phyloP scores from a whole-genome alignment of 2,888 invertebrate genomes.

The Leucoma salicis region DNA sequence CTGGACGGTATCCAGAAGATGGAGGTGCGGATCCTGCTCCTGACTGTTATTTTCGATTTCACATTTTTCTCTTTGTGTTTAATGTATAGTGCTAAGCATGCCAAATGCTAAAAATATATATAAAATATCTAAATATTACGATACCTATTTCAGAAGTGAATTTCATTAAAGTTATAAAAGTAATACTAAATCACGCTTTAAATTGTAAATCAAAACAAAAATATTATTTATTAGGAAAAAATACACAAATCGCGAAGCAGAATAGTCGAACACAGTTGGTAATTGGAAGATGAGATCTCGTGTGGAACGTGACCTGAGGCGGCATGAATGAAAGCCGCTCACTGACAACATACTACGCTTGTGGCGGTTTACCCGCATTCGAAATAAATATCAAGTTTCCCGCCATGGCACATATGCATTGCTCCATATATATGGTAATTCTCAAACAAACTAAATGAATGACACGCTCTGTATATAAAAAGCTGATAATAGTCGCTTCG shows the following conservation, averaged over 20 bases:
- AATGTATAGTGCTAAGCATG: too few species aligned
- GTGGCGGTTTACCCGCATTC: slow-evolving; percentile 43
- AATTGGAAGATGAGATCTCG: slow-evolving; percentile 81
- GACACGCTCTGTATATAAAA: slow-evolving; percentile 39
- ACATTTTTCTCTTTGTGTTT: too few species aligned
- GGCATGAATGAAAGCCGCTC: slow-evolving; percentile 81
- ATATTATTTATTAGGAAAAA: slow-evolving; percentile 57
- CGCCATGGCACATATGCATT: slow-evolving; percentile 37
- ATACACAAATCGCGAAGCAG: slow-evolving; percentile 59
- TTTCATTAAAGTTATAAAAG: too few species aligned
- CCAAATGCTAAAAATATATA: too few species aligned
- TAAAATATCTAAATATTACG: too few species aligned
- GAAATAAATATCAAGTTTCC: slow-evolving; percentile 40
- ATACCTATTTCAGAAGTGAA: too few species aligned
- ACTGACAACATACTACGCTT: slow-evolving; percentile 64
- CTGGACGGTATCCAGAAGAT: too few species aligned
- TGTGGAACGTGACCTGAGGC: slow-evolving; percentile 75
- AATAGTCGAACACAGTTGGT: slow-evolving; percentile 64
- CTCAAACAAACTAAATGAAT: neutral
- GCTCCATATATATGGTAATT: slow-evolving; percentile 21
- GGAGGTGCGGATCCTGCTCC: too few species aligned
- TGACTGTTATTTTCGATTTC: too few species aligned
- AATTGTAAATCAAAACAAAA: slow-evolving; percentile 25
- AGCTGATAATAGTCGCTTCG: slow-evolving; percentile 21
- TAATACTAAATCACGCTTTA: too few species aligned